Base-by-base conservation (phyloP, 2,797 vertebrate species). In the Anisognathus igniventris region DNA sequence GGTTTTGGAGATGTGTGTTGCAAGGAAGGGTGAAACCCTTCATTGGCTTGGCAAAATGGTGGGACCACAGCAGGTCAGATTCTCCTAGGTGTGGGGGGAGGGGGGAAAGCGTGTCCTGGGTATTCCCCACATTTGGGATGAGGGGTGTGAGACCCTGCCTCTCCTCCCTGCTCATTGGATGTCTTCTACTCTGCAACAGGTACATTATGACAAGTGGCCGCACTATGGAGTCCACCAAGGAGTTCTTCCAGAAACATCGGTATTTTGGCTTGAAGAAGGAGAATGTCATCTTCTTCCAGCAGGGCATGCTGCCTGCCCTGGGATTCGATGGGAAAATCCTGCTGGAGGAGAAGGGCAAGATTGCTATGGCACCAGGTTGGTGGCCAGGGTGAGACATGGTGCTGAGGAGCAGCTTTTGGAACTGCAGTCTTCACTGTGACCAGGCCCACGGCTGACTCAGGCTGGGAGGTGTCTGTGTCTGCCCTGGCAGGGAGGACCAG, bases 121-220 rank as follows among this genome's bases (percentile, higher is more conserved):
- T 53, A 11, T 44, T 74, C 5, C 19, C 22, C 7, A 1, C 0
- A 0, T 50, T 45, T 64, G 44, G 25, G 28, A 8, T 50, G 33
- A 64, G 22, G 19, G 6, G 0, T 27, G 11, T 18, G 21, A 40
- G 60, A 33, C 24, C 33, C 33, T 73, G 31, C 14, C 5, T n/a
- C 28, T 64, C 9, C 25, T 58, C 17, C 12, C 14, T 81, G 39
- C 30, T 90, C 11, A 94, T 2, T 6, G 12, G 12, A 15, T 47
- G 54, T 45, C 6, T 47, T 87, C 65, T 75, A 35, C 21, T 39
- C 68, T 65, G 47, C 4, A 6, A 37, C 80, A 99, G 99, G 99
- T 99, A 99, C 97, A 99, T 99, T 77, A 99, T 99, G 99, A 99
- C 99, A 53, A 99, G 99, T 6, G 99, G 99, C 42, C 98, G 99